Conservation (phyloP, 2,113 vertebrate species). For the Muntiacus muntjak region DNA sequence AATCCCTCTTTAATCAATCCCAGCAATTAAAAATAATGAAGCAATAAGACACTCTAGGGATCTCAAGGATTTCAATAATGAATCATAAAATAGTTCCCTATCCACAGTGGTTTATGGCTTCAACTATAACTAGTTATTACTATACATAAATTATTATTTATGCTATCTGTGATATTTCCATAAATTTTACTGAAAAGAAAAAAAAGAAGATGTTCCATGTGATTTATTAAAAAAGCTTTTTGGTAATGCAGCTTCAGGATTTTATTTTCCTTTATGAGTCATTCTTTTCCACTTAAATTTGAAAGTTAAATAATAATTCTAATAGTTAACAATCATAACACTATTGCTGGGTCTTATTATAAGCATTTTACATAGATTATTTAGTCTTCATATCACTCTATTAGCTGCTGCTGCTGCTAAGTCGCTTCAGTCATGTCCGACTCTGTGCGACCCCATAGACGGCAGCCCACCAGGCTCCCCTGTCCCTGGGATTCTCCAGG, state of each 20-base stretch:
- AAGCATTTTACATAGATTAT: background rate
- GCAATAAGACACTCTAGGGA: conserved; percentile 40
- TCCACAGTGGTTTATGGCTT: background rate
- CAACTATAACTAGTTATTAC: background rate
- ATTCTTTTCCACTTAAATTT: background rate
- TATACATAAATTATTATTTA: background rate
- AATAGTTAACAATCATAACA: background rate
- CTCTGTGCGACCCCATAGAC: too few species aligned
- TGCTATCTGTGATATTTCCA: background rate
- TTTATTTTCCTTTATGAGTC: background rate
- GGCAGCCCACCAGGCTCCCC: too few species aligned
- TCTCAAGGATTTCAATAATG: background rate
- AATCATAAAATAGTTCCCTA: conserved; percentile 3
- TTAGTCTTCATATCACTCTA: background rate
- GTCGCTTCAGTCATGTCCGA: too few species aligned
- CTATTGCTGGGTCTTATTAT: background rate
- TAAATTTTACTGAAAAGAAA: background rate
- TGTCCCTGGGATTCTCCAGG: too few species aligned
- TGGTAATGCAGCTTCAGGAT: background rate
- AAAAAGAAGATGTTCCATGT: background rate
- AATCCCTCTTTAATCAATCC: conserved; percentile 69
- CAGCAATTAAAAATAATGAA: conserved; percentile 72
- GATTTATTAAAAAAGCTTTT: background rate
- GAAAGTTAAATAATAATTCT: background rate
- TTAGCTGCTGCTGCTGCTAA: background rate